Percentiles rank a stretch among this genome's conserved stretches.
Evolutionary conservation across 1,140 invertebrate species (phyloP).

Genomic region (Pseudoatta argentina): DNA sequence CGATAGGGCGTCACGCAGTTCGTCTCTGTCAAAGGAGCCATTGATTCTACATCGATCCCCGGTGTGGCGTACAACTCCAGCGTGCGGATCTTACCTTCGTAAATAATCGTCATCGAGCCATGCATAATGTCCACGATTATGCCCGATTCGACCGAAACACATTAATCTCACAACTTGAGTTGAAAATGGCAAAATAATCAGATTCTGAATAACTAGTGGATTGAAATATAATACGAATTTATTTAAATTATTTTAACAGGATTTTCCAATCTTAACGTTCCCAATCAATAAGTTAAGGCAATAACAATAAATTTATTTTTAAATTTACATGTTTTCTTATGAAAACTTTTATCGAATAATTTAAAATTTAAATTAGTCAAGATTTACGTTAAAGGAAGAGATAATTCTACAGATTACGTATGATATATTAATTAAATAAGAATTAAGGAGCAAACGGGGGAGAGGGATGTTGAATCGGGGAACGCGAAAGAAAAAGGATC

Average conservation of each 20-base stretch:
- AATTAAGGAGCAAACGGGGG: conserved; percentile 3
- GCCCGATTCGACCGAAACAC: conserved; percentile 40
- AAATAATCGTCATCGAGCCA: conserved; percentile 52
- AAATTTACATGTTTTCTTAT: neutral
- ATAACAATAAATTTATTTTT: neutral
- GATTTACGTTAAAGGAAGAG: neutral
- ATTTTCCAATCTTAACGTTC: neutral
- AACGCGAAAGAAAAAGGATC: conserved; percentile 51
- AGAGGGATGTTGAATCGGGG: neutral
- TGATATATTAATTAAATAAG: conserved; percentile 28
- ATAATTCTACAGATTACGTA: neutral
- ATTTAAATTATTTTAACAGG: neutral
- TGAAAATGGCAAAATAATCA: conserved; percentile 32
- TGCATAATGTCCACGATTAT: conserved; percentile 55
- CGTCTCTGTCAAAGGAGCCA: conserved; percentile 56
- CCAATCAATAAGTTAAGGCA: neutral
- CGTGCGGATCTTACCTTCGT: conserved; percentile 25
- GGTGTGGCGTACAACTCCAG: conserved; percentile 17
- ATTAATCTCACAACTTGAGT: conserved; percentile 23
- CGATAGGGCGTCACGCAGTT: conserved; percentile 54
- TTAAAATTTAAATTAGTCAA: neutral
- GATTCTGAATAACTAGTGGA: conserved; percentile 7
- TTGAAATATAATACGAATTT: conserved; percentile 7
- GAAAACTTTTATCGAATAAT: neutral
- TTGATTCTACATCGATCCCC: conserved; percentile 57